A percentile compares a stretch with the other conserved stretches of the same genome.
phyloP scores from a whole-genome alignment of 2,888 invertebrate species.

The Smittia sp. region DNA sequence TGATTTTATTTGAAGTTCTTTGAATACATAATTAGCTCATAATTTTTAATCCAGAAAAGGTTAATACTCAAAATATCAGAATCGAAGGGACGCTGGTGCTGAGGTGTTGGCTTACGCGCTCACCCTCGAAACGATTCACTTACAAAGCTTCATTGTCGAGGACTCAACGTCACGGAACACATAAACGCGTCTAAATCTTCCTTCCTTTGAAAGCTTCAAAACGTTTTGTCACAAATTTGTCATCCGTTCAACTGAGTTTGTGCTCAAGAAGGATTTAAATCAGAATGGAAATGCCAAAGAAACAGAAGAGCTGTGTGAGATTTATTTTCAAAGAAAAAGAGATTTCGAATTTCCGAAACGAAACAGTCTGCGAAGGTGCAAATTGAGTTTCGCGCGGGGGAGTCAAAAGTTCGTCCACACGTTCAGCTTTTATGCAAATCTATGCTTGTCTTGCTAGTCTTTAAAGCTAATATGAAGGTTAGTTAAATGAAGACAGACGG shows the following conservation, averaged over 20 bases:
- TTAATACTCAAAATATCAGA: not conserved
- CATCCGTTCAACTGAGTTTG: not conserved
- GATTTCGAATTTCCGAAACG: too few relatives aligned
- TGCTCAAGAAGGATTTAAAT: not conserved
- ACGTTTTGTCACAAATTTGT: not conserved
- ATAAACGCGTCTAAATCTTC: not conserved
- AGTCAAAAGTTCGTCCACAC: not conserved
- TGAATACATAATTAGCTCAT: constrained; percentile 1
- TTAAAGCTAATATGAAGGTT: constrained; percentile 12
- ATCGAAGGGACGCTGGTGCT: too few relatives aligned
- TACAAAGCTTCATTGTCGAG: not conserved
- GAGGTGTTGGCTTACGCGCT: too few relatives aligned
- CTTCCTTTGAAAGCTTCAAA: constrained; percentile 30
- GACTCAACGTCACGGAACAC: not conserved
- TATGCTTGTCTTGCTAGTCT: not conserved
- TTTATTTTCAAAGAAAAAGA: not conserved
- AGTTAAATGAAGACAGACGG: not conserved
- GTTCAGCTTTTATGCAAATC: constrained; percentile 12
- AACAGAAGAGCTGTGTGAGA: not conserved
- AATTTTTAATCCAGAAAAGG: not conserved
- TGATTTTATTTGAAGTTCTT: constrained; percentile 35
- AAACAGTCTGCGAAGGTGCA: not conserved
- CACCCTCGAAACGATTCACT: too few relatives aligned
- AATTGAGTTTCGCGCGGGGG: not conserved
- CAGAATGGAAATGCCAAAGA: too few relatives aligned